A percentile compares a stretch with the other conserved stretches of the same genome.
Evolutionary conservation across 2,888 invertebrate genomes (phyloP).

Genomic region (Micoletzkya japonica): DNA sequence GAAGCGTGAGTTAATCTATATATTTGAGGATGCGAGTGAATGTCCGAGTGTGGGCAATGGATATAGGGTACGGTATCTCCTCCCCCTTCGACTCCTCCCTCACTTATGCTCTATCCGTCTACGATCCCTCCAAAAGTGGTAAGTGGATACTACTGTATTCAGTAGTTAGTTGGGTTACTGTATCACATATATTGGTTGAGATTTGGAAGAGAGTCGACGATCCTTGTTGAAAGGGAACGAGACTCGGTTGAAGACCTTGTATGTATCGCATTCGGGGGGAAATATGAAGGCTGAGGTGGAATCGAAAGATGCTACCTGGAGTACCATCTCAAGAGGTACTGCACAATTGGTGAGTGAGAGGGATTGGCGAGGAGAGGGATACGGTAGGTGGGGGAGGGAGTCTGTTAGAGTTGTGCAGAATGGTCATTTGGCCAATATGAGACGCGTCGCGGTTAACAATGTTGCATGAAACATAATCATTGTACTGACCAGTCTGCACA

Average conservation of each 20-base stretch:
- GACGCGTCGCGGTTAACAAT: neutral
- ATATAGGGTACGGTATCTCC: neutral
- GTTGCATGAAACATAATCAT: too few relatives aligned
- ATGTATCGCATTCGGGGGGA: neutral
- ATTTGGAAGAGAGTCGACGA: neutral
- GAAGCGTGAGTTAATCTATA: too few relatives aligned
- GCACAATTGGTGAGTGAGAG: too few relatives aligned
- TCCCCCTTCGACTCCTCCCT: neutral
- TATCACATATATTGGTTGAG: neutral
- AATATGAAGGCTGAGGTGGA: constrained; percentile 13
- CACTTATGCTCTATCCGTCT: neutral
- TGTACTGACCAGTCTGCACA: too few relatives aligned
- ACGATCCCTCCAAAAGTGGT: neutral
- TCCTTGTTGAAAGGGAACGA: constrained; percentile 1
- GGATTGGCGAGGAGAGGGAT: too few relatives aligned
- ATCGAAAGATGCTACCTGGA: too few relatives aligned
- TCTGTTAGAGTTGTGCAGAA: too few relatives aligned
- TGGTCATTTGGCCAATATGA: too few relatives aligned
- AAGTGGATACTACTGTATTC: neutral
- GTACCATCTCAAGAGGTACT: too few relatives aligned
- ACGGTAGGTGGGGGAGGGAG: too few relatives aligned
- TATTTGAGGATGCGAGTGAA: neutral
- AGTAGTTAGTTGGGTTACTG: neutral
- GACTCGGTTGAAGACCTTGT: constrained; percentile 1
- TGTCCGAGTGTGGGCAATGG: constrained; percentile 1